A percentile compares a stretch with the other conserved stretches of the same genome.
These are phyloP conservation scores for Drosophila ercepeae DNA, from an alignment of 1,140 invertebrate species.

Conservation along the genomic window DNA sequence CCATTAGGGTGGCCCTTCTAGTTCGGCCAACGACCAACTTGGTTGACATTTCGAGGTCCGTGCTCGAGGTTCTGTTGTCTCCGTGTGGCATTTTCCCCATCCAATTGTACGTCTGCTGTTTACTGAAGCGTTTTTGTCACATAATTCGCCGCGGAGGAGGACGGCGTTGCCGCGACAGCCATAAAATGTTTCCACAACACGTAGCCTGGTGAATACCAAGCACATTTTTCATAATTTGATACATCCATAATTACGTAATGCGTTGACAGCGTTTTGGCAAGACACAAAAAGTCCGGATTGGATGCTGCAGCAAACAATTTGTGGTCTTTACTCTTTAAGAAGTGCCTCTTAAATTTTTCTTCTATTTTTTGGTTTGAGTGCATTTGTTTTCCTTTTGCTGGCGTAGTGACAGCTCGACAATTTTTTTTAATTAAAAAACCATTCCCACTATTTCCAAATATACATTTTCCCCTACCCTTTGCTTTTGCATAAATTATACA, in stretches of 20 bases:
- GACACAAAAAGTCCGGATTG: conserved; percentile 17
- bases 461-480: neutral
- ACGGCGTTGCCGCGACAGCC: conserved; percentile 47
- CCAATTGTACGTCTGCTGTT: conserved; percentile 52
- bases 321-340: conserved; percentile 27
- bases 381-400: conserved; percentile 15
- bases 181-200: conserved; percentile 71
- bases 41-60: conserved; percentile 20
- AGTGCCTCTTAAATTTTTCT: conserved; percentile 8
- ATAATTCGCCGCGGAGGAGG: conserved; percentile 57
- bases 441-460: conserved; percentile 25
- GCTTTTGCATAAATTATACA: conserved; percentile 52
- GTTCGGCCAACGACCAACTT: too few species aligned
- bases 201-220: conserved; percentile 44
- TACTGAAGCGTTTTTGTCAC: conserved; percentile 51
- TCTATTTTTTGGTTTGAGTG: neutral
- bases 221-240: conserved; percentile 80
- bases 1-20: too few species aligned
- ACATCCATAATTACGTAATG: conserved; percentile 80
- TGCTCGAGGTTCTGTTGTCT: conserved; percentile 34
- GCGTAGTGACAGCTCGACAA: conserved; percentile 9
- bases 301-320: conserved; percentile 35
- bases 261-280: conserved; percentile 61
- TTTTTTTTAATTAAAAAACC: conserved; percentile 41
- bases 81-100: conserved; percentile 40